phyloP scores from a whole-genome alignment of 2,113 vertebrate species.

The Nematolebias whitei region DNA sequence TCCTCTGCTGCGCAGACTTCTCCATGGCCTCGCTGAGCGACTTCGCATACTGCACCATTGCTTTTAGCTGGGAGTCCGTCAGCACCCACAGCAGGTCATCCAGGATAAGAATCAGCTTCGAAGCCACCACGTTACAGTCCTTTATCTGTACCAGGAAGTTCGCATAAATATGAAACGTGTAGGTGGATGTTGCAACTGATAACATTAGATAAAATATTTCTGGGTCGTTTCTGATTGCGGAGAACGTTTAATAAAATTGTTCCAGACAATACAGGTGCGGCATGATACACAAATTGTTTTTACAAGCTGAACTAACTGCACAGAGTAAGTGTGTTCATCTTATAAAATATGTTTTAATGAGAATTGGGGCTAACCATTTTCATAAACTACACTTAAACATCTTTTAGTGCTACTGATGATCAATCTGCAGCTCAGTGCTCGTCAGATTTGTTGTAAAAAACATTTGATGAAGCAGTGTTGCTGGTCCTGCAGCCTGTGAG shows the following conservation, averaged over 20 bases:
- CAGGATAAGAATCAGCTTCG: conserved; percentile 93
- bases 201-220: background rate
- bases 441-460: background rate
- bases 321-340: too few relatives aligned
- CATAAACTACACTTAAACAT: too few relatives aligned
- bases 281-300: too few relatives aligned
- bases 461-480: conserved; percentile 12
- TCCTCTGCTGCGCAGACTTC: conserved; percentile 94
- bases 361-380: too few relatives aligned
- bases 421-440: background rate
- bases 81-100: conserved; percentile 98
- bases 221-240: background rate
- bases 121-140: conserved; percentile 96
- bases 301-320: too few relatives aligned
- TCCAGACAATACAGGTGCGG: too few relatives aligned
- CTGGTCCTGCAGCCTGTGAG: conserved; percentile 17
- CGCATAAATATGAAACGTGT: conserved; percentile 19
- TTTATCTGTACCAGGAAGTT: conserved; percentile 80
- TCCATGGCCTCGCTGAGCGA: conserved; percentile 98
- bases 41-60: conserved; percentile 98
- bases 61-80: conserved; percentile 97
- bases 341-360: too few relatives aligned
- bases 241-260: background rate
- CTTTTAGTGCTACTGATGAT: too few relatives aligned
- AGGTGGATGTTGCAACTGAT: background rate